phyloP scores from a whole-genome alignment of 2,797 vertebrate genomes.

The Cryptoblepharus egeriae region DNA sequence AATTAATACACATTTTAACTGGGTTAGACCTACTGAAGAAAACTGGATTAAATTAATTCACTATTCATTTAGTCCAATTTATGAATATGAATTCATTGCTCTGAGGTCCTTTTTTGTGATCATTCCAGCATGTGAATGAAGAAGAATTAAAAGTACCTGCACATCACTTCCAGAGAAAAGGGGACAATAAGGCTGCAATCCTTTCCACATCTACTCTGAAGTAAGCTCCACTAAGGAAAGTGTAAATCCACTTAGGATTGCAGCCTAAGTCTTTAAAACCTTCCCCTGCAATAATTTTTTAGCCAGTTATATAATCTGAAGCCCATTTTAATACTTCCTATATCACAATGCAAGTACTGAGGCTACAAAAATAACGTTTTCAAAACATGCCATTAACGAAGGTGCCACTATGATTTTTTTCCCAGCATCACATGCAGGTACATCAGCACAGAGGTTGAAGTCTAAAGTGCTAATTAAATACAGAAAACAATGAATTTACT shows the following conservation, averaged over 20 bases:
- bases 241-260: too few species aligned
- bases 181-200: neutral
- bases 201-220: too few species aligned
- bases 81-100: neutral
- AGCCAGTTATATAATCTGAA: neutral
- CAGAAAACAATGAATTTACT: conserved; percentile 11
- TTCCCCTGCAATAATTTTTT: neutral
- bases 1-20: neutral
- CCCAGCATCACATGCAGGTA: neutral
- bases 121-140: neutral
- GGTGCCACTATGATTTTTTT: neutral
- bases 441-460: neutral
- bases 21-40: neutral
- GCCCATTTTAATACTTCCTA: neutral
- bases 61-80: too few species aligned
- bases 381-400: conserved; percentile 8
- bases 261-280: neutral
- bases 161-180: neutral
- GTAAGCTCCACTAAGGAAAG: too few species aligned
- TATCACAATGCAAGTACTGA: neutral
- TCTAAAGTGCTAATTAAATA: conserved; percentile 13
- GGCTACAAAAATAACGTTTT: neutral
- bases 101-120: neutral
- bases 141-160: neutral
- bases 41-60: too few species aligned